Base-by-base conservation (phyloP, 2,888 invertebrate species). In the Smittia sp. region DNA sequence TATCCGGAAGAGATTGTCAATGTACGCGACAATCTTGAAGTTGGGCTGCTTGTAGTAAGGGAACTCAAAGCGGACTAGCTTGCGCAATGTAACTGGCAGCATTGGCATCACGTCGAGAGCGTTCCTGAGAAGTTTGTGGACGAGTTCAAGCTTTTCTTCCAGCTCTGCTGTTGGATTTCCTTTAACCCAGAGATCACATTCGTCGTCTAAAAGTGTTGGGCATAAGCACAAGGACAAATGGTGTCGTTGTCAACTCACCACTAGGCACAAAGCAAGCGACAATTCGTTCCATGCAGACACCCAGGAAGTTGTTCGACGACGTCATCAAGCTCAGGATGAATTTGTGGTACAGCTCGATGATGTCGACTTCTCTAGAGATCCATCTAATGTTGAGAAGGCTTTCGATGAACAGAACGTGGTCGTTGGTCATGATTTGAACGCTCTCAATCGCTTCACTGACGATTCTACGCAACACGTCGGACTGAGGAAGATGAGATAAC, bases 1-100 rank as follows among this genome's bases (percentile, higher is more conserved):
- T 76, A 94, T 85, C 85, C 88, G 88, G 72, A 96, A 84, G 58
- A 94, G 80, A 81, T 94, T 94, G 78, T 90, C 87, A 18, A 93
- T 80, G 80, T 91, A 96, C 11, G 89, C 87, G 78, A 90, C 89
- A 76, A 93, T 90, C 0, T 86, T 80, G 77, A 88, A 88, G 1
- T 88, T 82, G 0, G 88, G 85, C 74, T 86, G 88, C 78, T 88
- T 90, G 79, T 88, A 86, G 80, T 93, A 96, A 0, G 96, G 96
- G 81, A 90, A 95, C 66, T 86, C 83, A 1, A 85, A 84, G 74
- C 85, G 83, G 18, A 93, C 81, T 11, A 87, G 84, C 65, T 89
- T 86, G 76, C 91, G 79, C 18, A 94, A 80, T 22, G 91, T 81
- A 75, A 90, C 88, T 77, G 87, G 88, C 24, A 90, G 88, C 87